Base-by-base conservation (phyloP, 2,888 invertebrate genomes). In the Pyrgus malvae region DNA sequence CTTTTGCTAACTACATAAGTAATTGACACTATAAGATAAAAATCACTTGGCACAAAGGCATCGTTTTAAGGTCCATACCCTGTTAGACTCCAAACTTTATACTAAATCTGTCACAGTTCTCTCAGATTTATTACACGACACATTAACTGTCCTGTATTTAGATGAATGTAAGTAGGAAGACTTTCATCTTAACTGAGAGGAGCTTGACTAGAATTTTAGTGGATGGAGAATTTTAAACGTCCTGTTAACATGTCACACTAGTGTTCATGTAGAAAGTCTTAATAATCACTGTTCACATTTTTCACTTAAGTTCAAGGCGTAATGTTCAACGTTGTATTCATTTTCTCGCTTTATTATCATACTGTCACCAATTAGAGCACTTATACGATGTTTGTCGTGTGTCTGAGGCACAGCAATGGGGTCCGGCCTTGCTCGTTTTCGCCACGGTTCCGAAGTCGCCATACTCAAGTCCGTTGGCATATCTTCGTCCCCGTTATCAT, bases 391-490 rank as follows among this genome's bases (percentile, higher is more conserved):
- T 68, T 90, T 90, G 72, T 91, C 91, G 60, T 83, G 86, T 29
- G 75, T 69, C 17, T 73, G 62, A 21, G 72, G 66, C 21, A 66
- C 61, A 3, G 77, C 66, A 19, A 74, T 64, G 38, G 78, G 69
- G 62, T 89, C 83, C 17, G 80, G 65, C 58, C 88, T 77, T 63
- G 86, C 82, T 27, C 90, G 80, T 64, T 90, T 89, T 56, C 88
- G 73, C 90, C 90, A 90, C 1, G 90, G 87, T 64, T 89, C 90
- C 6, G 83, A 72, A n/a, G 90, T 74, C 21, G 85, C 83, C 91
- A 92, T 93, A 72, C 94, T 94, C 62, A 94, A 80, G 75, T 94
- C 94, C 38, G 94, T 94, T 49, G 94, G 94, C 88, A 93, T 92
- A 67, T 94, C 93, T 62, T 94, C 94, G 57, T 92, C 92, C 53